Base-by-base conservation (phyloP, 2,797 vertebrate genomes). In the Echeneis naucrates region DNA sequence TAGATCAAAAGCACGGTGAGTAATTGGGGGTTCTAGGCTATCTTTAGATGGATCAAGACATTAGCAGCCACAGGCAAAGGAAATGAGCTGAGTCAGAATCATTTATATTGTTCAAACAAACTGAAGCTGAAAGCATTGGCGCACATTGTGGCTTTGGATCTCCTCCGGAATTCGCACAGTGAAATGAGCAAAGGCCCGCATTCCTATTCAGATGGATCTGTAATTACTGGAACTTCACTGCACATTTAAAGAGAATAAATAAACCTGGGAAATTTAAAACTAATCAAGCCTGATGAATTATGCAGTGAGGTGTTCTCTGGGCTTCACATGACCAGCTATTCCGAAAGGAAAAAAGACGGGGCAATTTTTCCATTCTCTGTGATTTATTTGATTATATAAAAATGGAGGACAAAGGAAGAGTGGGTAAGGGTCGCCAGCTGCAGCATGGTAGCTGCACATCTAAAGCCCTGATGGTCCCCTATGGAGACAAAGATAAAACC, bases 341-440 rank as follows among this genome's bases (percentile, higher is more conserved):
- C 52, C 32, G 63, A 85, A 80, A 58, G 63, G 59, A 73, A 54
- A 73, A 76, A 44, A 72, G 61, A 73, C 17, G 24, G 48, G 56
- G 13, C 42, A 26, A 82, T 90, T 92, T 93, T 89, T 91, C 87
- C 58, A 72, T 80, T 77, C 75, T 38, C 73, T 71, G 83, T 88
- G 85, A 92, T 94, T 94, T 92, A 92, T 94, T 92, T 90, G 84
- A 93, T 91, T 91, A 93, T 94, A 94, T 94, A 93, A 94, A 94
- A 93, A 92, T 73, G 83, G 63, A 92, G 33, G 9, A 89, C 89
- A 89, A 90, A 92, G 89, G 84, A 90, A 30, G 33, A 72, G 80
- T 78, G 86, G 88, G 89, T 23, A 90, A 78, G 83, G 80, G 86
- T 78, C 83, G 82, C 87, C 80, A 83, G 82, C 87, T 89, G 83